These are phyloP conservation scores for Hylaeus anthracinus DNA, from an alignment of 1,140 invertebrate species.

Conservation along the genomic window DNA sequence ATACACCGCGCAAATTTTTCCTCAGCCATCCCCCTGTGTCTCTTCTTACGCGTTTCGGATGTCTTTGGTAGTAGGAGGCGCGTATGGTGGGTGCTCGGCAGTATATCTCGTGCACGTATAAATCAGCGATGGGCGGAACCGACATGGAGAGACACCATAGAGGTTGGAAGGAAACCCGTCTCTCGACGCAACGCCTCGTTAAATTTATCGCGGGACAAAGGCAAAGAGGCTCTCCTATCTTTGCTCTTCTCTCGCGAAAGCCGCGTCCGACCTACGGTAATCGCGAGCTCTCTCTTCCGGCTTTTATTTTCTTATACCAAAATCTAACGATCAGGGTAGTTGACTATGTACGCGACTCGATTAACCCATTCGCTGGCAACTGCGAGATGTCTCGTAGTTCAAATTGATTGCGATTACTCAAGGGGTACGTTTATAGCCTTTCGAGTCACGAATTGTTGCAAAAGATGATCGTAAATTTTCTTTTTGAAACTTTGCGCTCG, in stretches of 20 bases:
- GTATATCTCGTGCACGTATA: slow-evolving; percentile 68
- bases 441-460: no score
- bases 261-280: slow-evolving; percentile 32
- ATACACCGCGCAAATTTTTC: slow-evolving; percentile 29
- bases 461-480: no score
- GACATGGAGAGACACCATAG: slow-evolving; percentile 75
- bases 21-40: slow-evolving; percentile 10
- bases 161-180: slow-evolving; percentile 75
- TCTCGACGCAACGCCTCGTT: slow-evolving; percentile 71
- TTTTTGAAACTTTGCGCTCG: no score
- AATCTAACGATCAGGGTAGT: slow-evolving; percentile 6
- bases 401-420: no score
- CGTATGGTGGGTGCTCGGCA: slow-evolving; percentile 60
- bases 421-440: no score
- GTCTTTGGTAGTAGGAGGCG: slow-evolving; percentile 47
- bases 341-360: slow-evolving; percentile 44
- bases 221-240: slow-evolving; percentile 41
- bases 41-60: slow-evolving; percentile 50
- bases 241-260: neutral
- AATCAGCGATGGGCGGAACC: slow-evolving; percentile 77
- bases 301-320: slow-evolving; percentile 15
- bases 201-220: slow-evolving; percentile 72
- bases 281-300: slow-evolving; percentile 30
- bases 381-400: no score
- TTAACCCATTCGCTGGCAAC: no score